A percentile compares a stretch with the other conserved stretches of the same genome.
These are phyloP conservation scores for Epizoanthus scotinus DNA, from an alignment of 92 coral and sea anemone species.

Conservation along the genomic window DNA sequence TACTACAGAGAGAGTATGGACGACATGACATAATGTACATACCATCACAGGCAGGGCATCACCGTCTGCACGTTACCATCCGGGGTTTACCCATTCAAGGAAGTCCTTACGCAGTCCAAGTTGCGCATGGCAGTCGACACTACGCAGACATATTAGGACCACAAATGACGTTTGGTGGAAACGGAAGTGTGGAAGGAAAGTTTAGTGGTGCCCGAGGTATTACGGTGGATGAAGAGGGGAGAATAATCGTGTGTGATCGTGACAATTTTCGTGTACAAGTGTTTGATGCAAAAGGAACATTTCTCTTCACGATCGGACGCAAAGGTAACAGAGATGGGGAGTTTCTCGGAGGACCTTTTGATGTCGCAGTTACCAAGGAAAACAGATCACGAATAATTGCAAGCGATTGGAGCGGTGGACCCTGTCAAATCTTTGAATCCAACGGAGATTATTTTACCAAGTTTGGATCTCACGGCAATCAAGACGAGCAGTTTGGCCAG, in stretches of 20 bases:
- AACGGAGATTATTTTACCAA: constrained; percentile 45
- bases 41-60: constrained; percentile 49
- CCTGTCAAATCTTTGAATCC: constrained; percentile 49
- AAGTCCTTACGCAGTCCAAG: constrained; percentile 54
- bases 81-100: constrained; percentile 54
- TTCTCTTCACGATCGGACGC: constrained; percentile 54
- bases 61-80: constrained; percentile 53
- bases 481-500: constrained; percentile 38
- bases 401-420: constrained; percentile 54
- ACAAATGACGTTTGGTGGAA: constrained; percentile 44
- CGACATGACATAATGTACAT: constrained; percentile 47
- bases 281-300: constrained; percentile 53
- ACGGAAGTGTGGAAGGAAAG: constrained; percentile 47
- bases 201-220: constrained; percentile 60
- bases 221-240: constrained; percentile 51
- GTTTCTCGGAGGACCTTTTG: constrained; percentile 54
- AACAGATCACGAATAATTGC: constrained; percentile 46
- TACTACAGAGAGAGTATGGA: constrained; percentile 49
- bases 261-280: constrained; percentile 66
- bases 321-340: constrained; percentile 56
- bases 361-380: constrained; percentile 47
- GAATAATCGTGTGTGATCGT: constrained; percentile 63
- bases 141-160: constrained; percentile 51
- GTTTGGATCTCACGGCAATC: constrained; percentile 36
- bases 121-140: constrained; percentile 42